These are phyloP conservation scores for Cantharis nigra DNA, from an alignment of 2,888 invertebrate genomes.

Conservation along the genomic window DNA sequence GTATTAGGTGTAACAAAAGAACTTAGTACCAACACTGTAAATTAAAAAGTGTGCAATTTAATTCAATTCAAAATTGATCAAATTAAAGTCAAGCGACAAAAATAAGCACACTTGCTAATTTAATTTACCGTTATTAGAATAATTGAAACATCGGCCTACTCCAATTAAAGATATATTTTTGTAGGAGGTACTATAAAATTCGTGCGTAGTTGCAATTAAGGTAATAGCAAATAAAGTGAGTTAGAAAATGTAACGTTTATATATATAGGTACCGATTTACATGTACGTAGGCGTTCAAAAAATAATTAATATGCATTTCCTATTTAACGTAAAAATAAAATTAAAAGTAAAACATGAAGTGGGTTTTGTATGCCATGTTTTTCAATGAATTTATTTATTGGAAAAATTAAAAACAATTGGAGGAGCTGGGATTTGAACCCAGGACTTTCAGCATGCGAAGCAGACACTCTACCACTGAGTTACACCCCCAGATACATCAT, in stretches of 20 bases:
- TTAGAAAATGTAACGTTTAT: background rate
- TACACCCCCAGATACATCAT: constrained; percentile 46
- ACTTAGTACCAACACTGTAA: too few relatives aligned
- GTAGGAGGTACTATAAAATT: background rate
- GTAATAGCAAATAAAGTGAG: background rate
- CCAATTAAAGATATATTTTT: background rate
- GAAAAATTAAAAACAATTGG: constrained; percentile 36
- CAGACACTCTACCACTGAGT: constrained; percentile 59
- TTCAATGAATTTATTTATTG: background rate
- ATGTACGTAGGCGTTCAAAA: background rate
- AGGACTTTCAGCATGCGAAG: constrained; percentile 59
- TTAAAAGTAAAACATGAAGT: background rate
- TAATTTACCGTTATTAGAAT: background rate
- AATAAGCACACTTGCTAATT: background rate
- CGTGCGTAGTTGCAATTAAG: background rate
- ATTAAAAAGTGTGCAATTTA: background rate
- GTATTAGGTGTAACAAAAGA: too few relatives aligned
- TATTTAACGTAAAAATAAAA: background rate
- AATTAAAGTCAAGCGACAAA: background rate
- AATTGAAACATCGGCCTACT: background rate
- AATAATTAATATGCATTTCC: background rate
- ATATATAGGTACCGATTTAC: background rate
- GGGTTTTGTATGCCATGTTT: background rate
- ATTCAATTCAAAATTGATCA: background rate
- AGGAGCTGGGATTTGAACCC: constrained; percentile 55